Base-by-base conservation (phyloP, 92 coral and sea anemone genomes). In the Umimayanthus kanabou region DNA sequence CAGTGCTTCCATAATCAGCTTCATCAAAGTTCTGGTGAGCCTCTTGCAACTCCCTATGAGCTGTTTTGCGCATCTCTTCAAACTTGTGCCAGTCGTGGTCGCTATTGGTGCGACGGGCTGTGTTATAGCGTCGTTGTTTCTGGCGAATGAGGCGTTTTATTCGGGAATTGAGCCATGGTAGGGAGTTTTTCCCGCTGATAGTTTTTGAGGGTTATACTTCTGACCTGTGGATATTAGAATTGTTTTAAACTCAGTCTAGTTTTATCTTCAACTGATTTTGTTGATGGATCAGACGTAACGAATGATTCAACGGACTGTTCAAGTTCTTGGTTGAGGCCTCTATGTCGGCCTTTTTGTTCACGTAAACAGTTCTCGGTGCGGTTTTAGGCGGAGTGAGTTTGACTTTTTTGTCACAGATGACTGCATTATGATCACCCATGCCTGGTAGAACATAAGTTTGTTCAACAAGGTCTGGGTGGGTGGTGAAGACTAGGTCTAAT, bases 81-180 rank as follows among this genome's bases (percentile, higher is more conserved):
- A n/a, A n/a, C n/a, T n/a, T 81, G 40, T 81, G 85, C 74, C 85
- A 64, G 50, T 81, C 55, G 53, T 81, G 85, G 18, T 81, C 67
- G 14, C 40, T 64, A 23, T 64, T 81, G 42, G 85, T 53, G 67
- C 85, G 39, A 11, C 39, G 73, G 49, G 85, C 58, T 53, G 85
- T 64, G 67, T 81, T 80, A 13, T 80, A 80, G 58, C 84, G 84
- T 80, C 72, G 40, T 80, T 80, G 69, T 29, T 80, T 80, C 71
- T 80, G 84, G 71, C 71, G 80, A 33, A 75, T 75, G 50, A 66
- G 74, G 42, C 70, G 25, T 29, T 55, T 58, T 43, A 85, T 66
- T 39, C 65, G 81, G 28, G 69, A 33, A 42, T 71, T 85, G 43
- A 69, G 70, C 88, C 45, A 85, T 47, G 71, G 79, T 55, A 39